Evolutionary conservation across 2,888 invertebrate genomes (phyloP).

Genomic region (Lepidonotus clava): DNA sequence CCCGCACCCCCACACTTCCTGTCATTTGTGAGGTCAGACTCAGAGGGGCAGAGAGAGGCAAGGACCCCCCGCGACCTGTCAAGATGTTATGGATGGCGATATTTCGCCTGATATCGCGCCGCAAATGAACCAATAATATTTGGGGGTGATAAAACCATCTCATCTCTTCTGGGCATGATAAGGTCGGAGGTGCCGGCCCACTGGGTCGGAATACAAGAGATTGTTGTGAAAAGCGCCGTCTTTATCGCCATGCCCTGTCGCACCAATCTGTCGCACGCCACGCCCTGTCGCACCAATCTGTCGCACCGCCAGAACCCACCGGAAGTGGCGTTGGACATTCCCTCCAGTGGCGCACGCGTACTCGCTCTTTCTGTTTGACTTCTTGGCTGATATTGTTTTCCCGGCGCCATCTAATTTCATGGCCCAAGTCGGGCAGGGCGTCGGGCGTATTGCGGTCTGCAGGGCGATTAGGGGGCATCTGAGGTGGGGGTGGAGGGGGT

Average conservation of each 20-base stretch:
- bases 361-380: conserved; percentile 44
- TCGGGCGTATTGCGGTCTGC: conserved; percentile 17
- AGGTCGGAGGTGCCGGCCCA: conserved; percentile 23
- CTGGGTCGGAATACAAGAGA: conserved; percentile 52
- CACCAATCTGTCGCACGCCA: conserved; percentile 19
- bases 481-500: background rate
- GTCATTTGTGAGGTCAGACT: background rate
- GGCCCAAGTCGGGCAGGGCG: conserved; percentile 25
- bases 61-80: background rate
- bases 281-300: background rate
- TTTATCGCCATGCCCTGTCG: conserved; percentile 45
- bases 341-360: background rate
- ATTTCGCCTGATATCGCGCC: conserved; percentile 21
- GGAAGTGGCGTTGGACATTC: conserved; percentile 29
- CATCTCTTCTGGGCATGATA: conserved; percentile 6
- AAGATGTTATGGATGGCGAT: conserved; percentile 51
- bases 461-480: background rate
- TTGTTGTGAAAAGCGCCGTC: conserved; percentile 46
- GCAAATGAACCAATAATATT: conserved; percentile 52
- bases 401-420: conserved; percentile 44
- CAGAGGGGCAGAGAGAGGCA: background rate
- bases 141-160: conserved; percentile 49
- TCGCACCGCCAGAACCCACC: background rate
- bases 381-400: conserved; percentile 49
- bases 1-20: conserved; percentile 5